Evolutionary conservation across 2,113 vertebrate species (phyloP).

Genomic region (Solea solea): DNA sequence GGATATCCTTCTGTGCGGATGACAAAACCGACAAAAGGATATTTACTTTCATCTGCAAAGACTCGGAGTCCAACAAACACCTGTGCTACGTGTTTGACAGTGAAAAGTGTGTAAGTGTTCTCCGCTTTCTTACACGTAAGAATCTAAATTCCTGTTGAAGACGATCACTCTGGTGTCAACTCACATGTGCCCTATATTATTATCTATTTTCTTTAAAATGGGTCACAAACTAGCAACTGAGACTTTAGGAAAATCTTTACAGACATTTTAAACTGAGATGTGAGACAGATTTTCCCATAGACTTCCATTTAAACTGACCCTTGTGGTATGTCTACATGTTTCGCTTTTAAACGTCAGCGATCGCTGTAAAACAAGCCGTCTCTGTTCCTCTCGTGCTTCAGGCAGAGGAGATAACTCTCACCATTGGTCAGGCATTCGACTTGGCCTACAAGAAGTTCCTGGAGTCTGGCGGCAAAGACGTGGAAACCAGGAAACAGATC

Average conservation of each 20-base stretch:
- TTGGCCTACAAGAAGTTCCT: conserved; percentile 99
- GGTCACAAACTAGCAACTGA: too few relatives aligned
- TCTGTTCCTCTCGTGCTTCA: conserved; percentile 22
- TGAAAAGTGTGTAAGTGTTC: conserved; percentile 96
- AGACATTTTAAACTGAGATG: too few relatives aligned
- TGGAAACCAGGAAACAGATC: conserved; percentile 98
- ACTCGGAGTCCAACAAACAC: conserved; percentile 97
- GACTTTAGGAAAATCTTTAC: too few relatives aligned
- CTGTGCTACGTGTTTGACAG: conserved; percentile 99
- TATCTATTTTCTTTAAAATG: too few relatives aligned
- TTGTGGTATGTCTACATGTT: too few relatives aligned
- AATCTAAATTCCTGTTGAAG: too few relatives aligned
- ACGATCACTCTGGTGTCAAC: too few relatives aligned
- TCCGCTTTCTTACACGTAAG: neutral
- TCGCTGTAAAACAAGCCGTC: neutral
- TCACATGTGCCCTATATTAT: too few relatives aligned
- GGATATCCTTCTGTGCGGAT: conserved; percentile 99
- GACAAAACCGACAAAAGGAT: conserved; percentile 99
- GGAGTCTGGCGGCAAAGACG: conserved; percentile 98
- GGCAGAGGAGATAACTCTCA: conserved; percentile 98
- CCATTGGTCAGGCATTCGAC: conserved; percentile 98
- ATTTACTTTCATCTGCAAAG: conserved; percentile 99
- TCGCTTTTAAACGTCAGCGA: too few relatives aligned
- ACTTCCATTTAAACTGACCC: too few relatives aligned
- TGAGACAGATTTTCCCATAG: too few relatives aligned